phyloP scores from a whole-genome alignment of 2,113 vertebrate species.

The Excalfactoria chinensis region DNA sequence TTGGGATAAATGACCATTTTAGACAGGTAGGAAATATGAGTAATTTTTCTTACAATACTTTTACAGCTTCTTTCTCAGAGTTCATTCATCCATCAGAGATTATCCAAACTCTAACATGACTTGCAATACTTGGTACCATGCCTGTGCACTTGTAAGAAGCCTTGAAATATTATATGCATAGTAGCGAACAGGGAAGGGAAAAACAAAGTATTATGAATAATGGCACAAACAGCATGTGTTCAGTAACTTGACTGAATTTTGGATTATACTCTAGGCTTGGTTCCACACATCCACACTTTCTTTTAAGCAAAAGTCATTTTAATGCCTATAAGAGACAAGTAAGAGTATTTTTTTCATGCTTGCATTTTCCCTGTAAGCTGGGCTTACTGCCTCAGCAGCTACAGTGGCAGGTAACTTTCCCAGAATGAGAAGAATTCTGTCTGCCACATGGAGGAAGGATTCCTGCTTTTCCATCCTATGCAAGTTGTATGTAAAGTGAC shows the following conservation, averaged over 20 bases:
- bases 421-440: not conserved
- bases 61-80: constrained; percentile 67
- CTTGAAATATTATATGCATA: constrained; percentile 13
- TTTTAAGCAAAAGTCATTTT: constrained; percentile 48
- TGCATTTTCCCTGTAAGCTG: constrained; percentile 7
- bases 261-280: not conserved
- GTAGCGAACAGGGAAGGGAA: not conserved
- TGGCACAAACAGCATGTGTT: not conserved
- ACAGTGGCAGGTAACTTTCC: not conserved
- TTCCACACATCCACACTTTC: constrained; percentile 30
- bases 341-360: constrained; percentile 45
- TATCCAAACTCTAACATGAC: constrained; percentile 64
- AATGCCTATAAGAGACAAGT: constrained; percentile 22
- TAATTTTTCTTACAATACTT: constrained; percentile 58
- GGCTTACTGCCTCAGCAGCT: constrained; percentile 16
- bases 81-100: constrained; percentile 53
- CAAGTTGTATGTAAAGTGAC: not conserved
- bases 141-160: not conserved
- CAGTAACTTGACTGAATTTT: not conserved
- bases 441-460: not conserved
- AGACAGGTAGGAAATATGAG: constrained; percentile 65
- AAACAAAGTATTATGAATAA: constrained; percentile 25
- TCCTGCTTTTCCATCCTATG: not conserved
- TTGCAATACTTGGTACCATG: constrained; percentile 37
- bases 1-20: constrained; percentile 64